phyloP scores from a whole-genome alignment of 2,113 vertebrate species.

The Strix uralensis region DNA sequence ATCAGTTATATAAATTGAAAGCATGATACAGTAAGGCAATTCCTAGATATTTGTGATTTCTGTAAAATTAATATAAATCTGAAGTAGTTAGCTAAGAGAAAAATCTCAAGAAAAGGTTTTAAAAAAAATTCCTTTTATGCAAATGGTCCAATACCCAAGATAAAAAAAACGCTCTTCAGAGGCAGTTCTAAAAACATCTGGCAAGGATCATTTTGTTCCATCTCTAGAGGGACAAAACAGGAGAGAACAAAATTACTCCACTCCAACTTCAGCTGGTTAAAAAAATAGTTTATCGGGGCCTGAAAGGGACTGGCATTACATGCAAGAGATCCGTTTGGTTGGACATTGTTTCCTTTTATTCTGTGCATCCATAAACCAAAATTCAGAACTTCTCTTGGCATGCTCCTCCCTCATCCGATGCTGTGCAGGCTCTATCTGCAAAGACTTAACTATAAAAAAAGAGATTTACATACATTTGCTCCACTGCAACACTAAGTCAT shows the following conservation, averaged over 20 bases:
- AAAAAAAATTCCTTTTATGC: background rate
- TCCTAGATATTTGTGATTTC: background rate
- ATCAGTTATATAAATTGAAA: background rate
- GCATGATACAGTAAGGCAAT: background rate
- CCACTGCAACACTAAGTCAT: background rate
- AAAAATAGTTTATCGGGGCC: background rate
- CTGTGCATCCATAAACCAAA: background rate
- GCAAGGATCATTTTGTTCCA: background rate
- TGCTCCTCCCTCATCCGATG: background rate
- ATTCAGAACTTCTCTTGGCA: background rate
- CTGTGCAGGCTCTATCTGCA: background rate
- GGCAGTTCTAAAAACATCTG: slow-evolving; percentile 15
- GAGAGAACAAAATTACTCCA: background rate
- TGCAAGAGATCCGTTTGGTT: background rate
- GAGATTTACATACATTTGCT: background rate
- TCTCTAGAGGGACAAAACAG: background rate
- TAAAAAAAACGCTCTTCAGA: background rate
- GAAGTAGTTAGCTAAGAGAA: background rate
- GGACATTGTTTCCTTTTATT: background rate
- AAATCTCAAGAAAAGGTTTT: background rate
- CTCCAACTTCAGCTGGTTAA: background rate
- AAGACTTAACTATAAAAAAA: background rate
- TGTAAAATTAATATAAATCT: background rate
- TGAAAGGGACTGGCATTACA: background rate
- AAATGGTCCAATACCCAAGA: background rate